A percentile compares a stretch with the other conserved stretches of the same genome.
Conservation (phyloP, 2,888 invertebrate species). For the Pollenia labialis region DNA sequence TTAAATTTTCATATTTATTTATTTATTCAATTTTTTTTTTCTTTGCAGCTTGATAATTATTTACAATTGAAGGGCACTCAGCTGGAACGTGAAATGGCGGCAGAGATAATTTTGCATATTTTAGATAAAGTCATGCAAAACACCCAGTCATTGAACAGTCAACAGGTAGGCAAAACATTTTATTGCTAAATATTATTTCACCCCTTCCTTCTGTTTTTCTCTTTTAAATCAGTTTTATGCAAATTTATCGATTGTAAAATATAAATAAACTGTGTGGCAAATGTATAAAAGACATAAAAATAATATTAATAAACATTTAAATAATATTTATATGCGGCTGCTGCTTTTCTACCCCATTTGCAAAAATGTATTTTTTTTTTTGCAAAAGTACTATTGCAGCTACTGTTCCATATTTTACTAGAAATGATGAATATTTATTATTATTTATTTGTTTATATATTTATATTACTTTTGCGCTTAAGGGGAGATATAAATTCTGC, state of each 20-base stretch:
- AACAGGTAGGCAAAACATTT: conserved; percentile 86
- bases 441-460: conserved; percentile 19
- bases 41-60: conserved; percentile 83
- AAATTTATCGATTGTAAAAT: conserved; percentile 29
- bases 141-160: conserved; percentile 88
- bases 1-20: conserved; percentile 10
- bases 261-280: conserved; percentile 22
- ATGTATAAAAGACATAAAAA: conserved; percentile 10
- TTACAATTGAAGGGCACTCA: conserved; percentile 83
- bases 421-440: conserved; percentile 3
- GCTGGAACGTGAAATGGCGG: conserved; percentile 85
- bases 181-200: conserved; percentile 2
- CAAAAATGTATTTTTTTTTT: neutral
- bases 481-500: neutral
- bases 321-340: conserved; percentile 13
- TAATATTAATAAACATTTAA: conserved; percentile 29
- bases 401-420: no score
- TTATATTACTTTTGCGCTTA: conserved; percentile 33
- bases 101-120: conserved; percentile 86
- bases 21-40: conserved; percentile 48
- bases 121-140: conserved; percentile 88
- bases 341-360: conserved; percentile 1
- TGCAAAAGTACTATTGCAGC: neutral
- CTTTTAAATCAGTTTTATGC: conserved; percentile 8
- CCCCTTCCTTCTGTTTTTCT: neutral